Evolutionary conservation across 1,140 invertebrate genomes (phyloP).

Genomic region (Drosophila watanabei): DNA sequence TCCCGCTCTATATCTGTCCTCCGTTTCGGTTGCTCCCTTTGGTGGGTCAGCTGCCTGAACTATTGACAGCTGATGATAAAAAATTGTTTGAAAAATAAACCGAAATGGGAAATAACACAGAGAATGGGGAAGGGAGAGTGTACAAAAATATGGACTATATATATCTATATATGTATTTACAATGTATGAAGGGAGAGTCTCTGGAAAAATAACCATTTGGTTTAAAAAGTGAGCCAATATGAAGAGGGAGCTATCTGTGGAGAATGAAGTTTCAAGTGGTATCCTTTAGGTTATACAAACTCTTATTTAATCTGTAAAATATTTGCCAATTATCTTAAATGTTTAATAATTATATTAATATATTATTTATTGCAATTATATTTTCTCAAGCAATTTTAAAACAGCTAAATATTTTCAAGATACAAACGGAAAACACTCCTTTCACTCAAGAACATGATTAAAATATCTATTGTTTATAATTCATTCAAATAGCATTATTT

Average conservation of each 20-base stretch:
- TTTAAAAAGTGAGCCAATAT: slow-evolving; percentile 10
- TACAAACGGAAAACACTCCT: neutral
- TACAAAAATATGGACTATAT: slow-evolving; percentile 10
- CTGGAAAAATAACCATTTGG: slow-evolving; percentile 7
- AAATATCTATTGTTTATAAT: too few relatives aligned
- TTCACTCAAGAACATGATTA: too few relatives aligned
- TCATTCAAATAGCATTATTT: too few relatives aligned
- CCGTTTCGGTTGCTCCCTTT: slow-evolving; percentile 47
- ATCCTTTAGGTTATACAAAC: neutral
- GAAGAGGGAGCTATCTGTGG: too few relatives aligned
- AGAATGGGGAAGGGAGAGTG: neutral
- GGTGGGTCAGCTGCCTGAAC: slow-evolving; percentile 68
- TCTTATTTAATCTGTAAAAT: neutral
- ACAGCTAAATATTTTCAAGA: neutral
- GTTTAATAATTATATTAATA: neutral
- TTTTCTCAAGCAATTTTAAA: neutral
- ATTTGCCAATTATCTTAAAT: neutral
- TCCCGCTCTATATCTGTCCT: slow-evolving; percentile 44
- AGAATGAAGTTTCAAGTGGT: neutral
- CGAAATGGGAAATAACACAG: slow-evolving; percentile 28
- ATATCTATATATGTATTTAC: slow-evolving; percentile 2
- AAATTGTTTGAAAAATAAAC: slow-evolving; percentile 76
- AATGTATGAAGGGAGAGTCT: neutral
- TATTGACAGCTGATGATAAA: slow-evolving; percentile 83
- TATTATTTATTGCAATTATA: neutral